Conservation (phyloP, 92 coral and sea anemone genomes). For the Hydrozoanthus gracilis region DNA sequence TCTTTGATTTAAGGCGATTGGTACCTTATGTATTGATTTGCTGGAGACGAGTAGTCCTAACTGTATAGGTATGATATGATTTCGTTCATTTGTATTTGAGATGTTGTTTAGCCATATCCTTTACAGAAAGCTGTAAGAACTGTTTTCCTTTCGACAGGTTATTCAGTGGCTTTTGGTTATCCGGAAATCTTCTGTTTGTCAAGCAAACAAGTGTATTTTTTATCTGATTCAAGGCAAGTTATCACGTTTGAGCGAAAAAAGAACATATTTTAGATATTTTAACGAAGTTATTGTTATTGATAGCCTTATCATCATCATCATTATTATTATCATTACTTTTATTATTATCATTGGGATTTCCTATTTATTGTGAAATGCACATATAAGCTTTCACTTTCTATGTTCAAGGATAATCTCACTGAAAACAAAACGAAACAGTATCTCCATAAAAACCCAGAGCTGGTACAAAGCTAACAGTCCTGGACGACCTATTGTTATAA, state of each 20-base stretch:
- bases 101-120: too few relatives aligned
- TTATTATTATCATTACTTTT: too few relatives aligned
- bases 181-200: slow-evolving; percentile 26
- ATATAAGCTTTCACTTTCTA: too few relatives aligned
- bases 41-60: not conserved
- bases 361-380: too few relatives aligned
- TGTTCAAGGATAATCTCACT: too few relatives aligned
- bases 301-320: not conserved
- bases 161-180: slow-evolving; percentile 35
- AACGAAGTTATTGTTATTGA: not conserved
- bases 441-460: too few relatives aligned
- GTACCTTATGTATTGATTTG: not conserved
- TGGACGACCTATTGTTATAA: too few relatives aligned
- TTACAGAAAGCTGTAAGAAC: not conserved
- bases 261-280: not conserved
- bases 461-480: too few relatives aligned
- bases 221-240: slow-evolving; percentile 16
- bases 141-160: not conserved
- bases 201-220: slow-evolving; percentile 2
- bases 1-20: not conserved
- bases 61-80: not conserved
- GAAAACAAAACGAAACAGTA: too few relatives aligned
- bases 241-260: too few relatives aligned
- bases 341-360: too few relatives aligned
- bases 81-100: too few relatives aligned